Base-by-base conservation (phyloP, 2,113 vertebrate genomes). In the Centropus unirufus region DNA sequence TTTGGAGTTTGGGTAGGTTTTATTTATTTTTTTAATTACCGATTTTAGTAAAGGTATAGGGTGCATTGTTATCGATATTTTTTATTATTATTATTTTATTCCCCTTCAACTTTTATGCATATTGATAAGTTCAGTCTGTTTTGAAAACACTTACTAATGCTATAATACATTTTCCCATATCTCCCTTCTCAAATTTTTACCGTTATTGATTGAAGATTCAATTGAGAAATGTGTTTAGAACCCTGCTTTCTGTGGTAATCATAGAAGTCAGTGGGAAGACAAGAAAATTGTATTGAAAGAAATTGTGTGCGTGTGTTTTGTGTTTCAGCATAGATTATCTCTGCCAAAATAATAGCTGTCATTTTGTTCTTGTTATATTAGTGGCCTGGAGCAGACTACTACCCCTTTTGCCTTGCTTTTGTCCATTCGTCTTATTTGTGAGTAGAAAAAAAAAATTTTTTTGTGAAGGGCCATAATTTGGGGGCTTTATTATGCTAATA, bases 191-290 rank as follows among this genome's bases (percentile, higher is more conserved):
- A 97, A 97, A 95, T 97, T 98, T 98, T 98, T 97, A 90, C 96
- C 7, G 79, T 96, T 98, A 98, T 98, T 98, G 98, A 98, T 98
- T 98, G 98, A 98, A 92, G 94, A 98, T 98, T 98, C 98, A 98
- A 90, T 98, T 98, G 97, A 98, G 97, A 98, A 98, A 97, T 97
- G 97, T 98, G 95, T 98, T 98, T 98, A 98, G 98, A 98, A 98
- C 97, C 97, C 95, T 97, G 98, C 97, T 98, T 98, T 98, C 97
- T 90, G 91, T 97, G 93, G 97, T 98, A 98, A 98, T 98, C 98
- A 98, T 94, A 98, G 96, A 98, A 98, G 98, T 98, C 98, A 98
- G 98, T 98, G 98, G 98, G 98, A 98, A 98, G 98, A 98, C 98
- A 98, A 98, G 98, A 98, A 98, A 98, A 98, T 98, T 98, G 98